phyloP scores from a whole-genome alignment of 1,140 invertebrate species.

The Himalopsyche phryganea region DNA sequence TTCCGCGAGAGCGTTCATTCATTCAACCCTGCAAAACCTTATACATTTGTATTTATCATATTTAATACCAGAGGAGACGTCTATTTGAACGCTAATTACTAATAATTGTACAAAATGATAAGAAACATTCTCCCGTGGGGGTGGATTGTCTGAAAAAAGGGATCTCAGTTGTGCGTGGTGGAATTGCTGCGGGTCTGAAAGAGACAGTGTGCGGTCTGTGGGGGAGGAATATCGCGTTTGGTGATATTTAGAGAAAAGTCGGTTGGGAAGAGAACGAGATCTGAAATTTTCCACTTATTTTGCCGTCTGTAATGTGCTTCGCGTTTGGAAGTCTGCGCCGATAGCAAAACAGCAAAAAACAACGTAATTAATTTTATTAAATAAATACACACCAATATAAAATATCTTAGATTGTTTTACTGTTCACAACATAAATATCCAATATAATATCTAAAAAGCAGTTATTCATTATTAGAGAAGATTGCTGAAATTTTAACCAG shows the following conservation, averaged over 20 bases:
- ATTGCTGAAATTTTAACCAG: too few species aligned
- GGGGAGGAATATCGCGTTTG: conserved; percentile 2
- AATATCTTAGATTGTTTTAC: too few species aligned
- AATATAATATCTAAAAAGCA: too few species aligned
- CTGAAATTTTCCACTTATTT: conserved; percentile 34
- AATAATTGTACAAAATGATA: conserved; percentile 34
- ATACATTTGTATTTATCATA: conserved; percentile 34
- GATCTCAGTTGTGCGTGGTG: too few species aligned
- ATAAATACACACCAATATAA: too few species aligned
- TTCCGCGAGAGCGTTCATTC: conserved; percentile 18
- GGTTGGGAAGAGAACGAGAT: conserved; percentile 22
- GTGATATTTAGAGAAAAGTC: conserved; percentile 20
- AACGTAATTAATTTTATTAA: too few species aligned
- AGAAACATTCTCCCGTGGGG: conserved; percentile 24
- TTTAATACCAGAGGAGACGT: conserved; percentile 32
- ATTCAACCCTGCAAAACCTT: conserved; percentile 20
- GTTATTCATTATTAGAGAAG: too few species aligned
- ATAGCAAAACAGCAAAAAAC: too few species aligned
- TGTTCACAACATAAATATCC: too few species aligned
- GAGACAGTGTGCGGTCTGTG: neutral
- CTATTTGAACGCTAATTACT: conserved; percentile 35
- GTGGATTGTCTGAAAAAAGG: too few species aligned
- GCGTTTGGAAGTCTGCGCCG: too few species aligned
- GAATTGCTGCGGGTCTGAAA: neutral
- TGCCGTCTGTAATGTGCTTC: conserved; percentile 33